Evolutionary conservation across 2,888 invertebrate genomes (phyloP).

Genomic region (Dryobota labecula): DNA sequence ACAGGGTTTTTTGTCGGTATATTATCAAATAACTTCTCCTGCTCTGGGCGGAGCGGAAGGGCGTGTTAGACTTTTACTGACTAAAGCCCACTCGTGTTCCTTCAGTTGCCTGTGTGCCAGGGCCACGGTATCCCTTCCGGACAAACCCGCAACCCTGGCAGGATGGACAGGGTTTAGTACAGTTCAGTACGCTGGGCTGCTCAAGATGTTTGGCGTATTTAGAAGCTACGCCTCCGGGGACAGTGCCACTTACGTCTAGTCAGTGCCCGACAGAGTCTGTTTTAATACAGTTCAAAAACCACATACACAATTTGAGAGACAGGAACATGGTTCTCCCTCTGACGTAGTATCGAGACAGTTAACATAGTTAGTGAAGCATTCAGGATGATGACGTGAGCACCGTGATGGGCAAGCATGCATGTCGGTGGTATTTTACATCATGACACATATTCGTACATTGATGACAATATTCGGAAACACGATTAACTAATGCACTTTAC

Average conservation of each 20-base stretch:
- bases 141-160: too few relatives aligned
- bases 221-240: too few relatives aligned
- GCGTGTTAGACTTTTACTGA: too few relatives aligned
- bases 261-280: slow-evolving; percentile 6
- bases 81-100: too few relatives aligned
- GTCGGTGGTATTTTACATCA: slow-evolving; percentile 40
- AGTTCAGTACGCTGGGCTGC: too few relatives aligned
- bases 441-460: slow-evolving; percentile 40
- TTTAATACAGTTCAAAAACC: slow-evolving; percentile 34
- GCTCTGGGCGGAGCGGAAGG: too few relatives aligned
- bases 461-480: slow-evolving; percentile 37
- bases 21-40: too few relatives aligned
- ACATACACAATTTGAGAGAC: slow-evolving; percentile 21
- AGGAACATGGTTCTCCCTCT: slow-evolving; percentile 5
- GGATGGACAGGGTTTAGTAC: too few relatives aligned
- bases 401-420: slow-evolving; percentile 66
- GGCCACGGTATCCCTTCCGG: too few relatives aligned
- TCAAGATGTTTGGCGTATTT: too few relatives aligned
- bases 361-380: slow-evolving; percentile 65
- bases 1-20: too few relatives aligned
- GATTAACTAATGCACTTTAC: slow-evolving; percentile 23
- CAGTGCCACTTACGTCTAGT: background rate
- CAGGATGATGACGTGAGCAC: slow-evolving; percentile 59
- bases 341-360: slow-evolving; percentile 17
- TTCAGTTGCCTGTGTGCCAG: too few relatives aligned